A percentile compares a stretch with the other conserved stretches of the same genome.
These are phyloP conservation scores for Porites lobata DNA, from an alignment of 92 coral and sea anemone species.

Conservation along the genomic window DNA sequence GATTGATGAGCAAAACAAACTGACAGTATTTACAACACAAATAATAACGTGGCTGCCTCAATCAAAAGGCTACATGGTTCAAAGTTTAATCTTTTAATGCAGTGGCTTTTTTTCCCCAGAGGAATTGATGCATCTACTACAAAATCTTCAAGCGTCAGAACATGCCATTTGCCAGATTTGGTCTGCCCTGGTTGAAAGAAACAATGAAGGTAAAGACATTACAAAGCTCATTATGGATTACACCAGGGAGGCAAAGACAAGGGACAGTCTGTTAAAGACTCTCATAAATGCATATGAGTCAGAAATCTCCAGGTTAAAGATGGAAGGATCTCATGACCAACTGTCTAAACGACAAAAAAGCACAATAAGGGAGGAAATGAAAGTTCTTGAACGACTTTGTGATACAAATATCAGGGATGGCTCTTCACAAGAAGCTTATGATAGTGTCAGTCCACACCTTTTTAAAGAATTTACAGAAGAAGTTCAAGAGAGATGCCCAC, in stretches of 20 bases:
- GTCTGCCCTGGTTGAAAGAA: constrained; percentile 15
- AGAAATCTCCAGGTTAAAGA: not conserved
- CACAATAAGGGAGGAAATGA: constrained; percentile 36
- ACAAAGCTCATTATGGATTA: not conserved
- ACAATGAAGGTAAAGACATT: constrained; percentile 21
- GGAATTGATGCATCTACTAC: not conserved
- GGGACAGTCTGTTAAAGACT: not conserved
- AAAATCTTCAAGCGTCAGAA: constrained; percentile 17
- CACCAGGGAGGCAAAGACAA: not conserved
- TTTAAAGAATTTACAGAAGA: constrained; percentile 49
- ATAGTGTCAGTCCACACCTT: constrained; percentile 39
- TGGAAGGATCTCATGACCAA: not conserved
- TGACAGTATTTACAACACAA: too few species aligned
- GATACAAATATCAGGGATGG: constrained; percentile 57
- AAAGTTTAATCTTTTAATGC: not conserved
- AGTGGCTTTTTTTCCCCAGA: not conserved
- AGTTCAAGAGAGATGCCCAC: constrained; percentile 68
- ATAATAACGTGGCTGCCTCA: too few species aligned
- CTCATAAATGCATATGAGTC: not conserved
- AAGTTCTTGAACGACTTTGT: constrained; percentile 50
- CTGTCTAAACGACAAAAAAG: constrained; percentile 41
- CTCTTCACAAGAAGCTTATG: constrained; percentile 48
- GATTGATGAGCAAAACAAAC: too few species aligned
- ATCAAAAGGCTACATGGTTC: too few species aligned
- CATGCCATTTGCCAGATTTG: constrained; percentile 25